Evolutionary conservation across 2,888 invertebrate species (phyloP), one percentile per base, ranked within the genome.

Genomic region (Papilio elwesi): DNA sequence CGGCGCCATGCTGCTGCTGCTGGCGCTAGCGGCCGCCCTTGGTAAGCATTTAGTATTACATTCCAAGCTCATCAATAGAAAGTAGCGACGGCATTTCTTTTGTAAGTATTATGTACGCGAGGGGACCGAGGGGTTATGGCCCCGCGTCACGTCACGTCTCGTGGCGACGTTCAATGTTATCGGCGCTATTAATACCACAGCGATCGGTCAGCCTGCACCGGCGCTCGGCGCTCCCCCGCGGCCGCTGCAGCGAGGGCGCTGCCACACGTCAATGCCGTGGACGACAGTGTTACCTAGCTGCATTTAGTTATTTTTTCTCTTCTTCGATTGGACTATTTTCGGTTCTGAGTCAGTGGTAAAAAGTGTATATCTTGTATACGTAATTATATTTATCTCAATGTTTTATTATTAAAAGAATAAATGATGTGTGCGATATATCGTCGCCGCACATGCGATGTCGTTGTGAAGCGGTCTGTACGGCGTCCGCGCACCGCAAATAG

Each of bases 401-500:
- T 26, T 26, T 26, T 26, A 26, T n/a, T 26, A 26, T 26, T 26
- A 26, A 26, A 26, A 26, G 26, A 26, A 26, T 26, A 26, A n/a
- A 4, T 26, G 26, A 26, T 4, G 43, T 43, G 59, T 43, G 10
- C 9, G 59, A 59, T 59, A 13, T 59, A 10, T 6, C 4, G 43
- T 43, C 10, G 57, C 13, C 57, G n/a, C 59, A 13, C n/a, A 59
- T 10, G 59, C 38, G 59, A 57, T 36, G 57, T 57, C 8, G 12
- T 59, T 16, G 53, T 53, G 53, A 26, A 16, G 53, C 16, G 16
- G 2, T 15, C 16, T 16, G 16, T 15, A n/a, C 59, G 59, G 69
- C 64, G 76, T 36, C 73, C 57, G 43, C 71, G 53, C 63, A 62
- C 66, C 66, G 26, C 71, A 62, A 71, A 68, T 67, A 74, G 74